Base-by-base conservation (phyloP, 2,888 invertebrate species). In the Microctonus aethiopoides region DNA sequence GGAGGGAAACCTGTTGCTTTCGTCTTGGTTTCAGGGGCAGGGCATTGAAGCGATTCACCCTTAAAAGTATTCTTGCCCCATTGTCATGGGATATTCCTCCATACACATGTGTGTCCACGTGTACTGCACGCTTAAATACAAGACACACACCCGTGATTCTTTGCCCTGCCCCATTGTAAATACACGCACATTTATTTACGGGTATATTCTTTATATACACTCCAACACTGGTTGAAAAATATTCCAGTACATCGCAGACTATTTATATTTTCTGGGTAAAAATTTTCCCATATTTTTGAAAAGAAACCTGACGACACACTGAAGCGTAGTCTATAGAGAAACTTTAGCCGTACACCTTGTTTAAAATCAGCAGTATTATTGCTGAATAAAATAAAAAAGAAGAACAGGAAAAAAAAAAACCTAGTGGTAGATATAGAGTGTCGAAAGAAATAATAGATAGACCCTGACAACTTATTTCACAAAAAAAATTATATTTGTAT, bases 271-370 rank as follows among this genome's bases (percentile, higher is more conserved):
- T 22, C 26, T 11, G 9, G 20, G 16, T 67, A 70, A 74, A 74
- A 78, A 72, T 80, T 82, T 82, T 82, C 81, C 80, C 83, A 80
- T 81, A 81, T 82, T 81, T 76, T 69, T 83, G 81, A 83, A 83
- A 83, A 83, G 83, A 81, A 82, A 78, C 78, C 77, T 75, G n/a
- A n/a, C n/a, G 75, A 74, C 77, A 75, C 73, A 79, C 77, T 74
- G 77, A 76, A 39, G 67, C 52, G n/a, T n/a, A n/a, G n/a, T n/a
- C 39, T 52, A 68, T 36, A 67, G 67, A 73, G 54, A 70, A 59
- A 72, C 73, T 67, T 75, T 78, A 46, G 16, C 74, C 77, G 79
- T 77, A 78, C 81, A 81, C 81, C 79, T 81, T 80, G 78, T 63
- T 26, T 56, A 39, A 70, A 72, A 72, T 57, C 69, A 66, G 63